These are phyloP conservation scores for Mythimna lalbum DNA, from an alignment of 2,888 invertebrate species.

Conservation along the genomic window DNA sequence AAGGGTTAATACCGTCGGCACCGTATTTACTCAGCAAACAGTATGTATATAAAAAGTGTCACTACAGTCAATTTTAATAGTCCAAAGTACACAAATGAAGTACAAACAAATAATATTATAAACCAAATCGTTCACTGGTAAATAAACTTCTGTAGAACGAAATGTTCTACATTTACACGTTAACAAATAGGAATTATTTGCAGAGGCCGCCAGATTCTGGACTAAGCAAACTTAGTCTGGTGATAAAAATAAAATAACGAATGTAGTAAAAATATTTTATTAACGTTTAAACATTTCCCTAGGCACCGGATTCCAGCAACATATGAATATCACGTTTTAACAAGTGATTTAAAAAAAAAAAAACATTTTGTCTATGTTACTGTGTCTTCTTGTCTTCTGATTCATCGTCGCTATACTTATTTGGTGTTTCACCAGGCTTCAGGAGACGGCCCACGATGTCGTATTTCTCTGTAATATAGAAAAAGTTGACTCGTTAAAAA, in stretches of 20 bases:
- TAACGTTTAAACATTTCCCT: constrained; percentile 63
- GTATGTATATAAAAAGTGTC: constrained; percentile 14
- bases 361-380: constrained; percentile 63
- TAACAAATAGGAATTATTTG: constrained; percentile 22
- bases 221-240: constrained; percentile 37
- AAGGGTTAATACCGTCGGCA: background rate
- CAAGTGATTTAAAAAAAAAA: constrained; percentile 19
- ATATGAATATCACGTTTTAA: constrained; percentile 61
- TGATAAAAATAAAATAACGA: constrained; percentile 31
- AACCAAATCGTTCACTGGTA: constrained; percentile 8
- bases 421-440: constrained; percentile 85
- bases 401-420: constrained; percentile 83
- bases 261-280: constrained; percentile 67
- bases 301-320: constrained; percentile 61
- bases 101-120: constrained; percentile 28
- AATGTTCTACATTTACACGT: no score
- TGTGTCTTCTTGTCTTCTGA: constrained; percentile 83
- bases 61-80: constrained; percentile 26
- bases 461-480: constrained; percentile 83
- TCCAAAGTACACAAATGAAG: constrained; percentile 9
- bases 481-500: background rate
- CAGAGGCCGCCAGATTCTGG: constrained; percentile 15
- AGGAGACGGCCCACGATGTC: constrained; percentile 85
- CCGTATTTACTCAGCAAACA: constrained; percentile 19
- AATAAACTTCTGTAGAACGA: constrained; percentile 28